phyloP scores from a whole-genome alignment of 2,797 vertebrate species.

The Luscinia luscinia region DNA sequence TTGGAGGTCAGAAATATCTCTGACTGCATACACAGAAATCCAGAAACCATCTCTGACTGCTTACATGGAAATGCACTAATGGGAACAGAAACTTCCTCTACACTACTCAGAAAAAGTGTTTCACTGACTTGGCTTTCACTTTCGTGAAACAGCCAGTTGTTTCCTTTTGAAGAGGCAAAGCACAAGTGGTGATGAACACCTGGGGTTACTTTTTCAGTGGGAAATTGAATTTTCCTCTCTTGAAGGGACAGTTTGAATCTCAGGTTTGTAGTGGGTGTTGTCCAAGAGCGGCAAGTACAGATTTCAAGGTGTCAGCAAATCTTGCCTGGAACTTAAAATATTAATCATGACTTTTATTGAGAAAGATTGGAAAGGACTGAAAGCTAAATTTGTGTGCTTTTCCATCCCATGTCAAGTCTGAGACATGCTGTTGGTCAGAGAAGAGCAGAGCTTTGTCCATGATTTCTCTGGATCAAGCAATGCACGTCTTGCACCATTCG shows the following conservation, averaged over 20 bases:
- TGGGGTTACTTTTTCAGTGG: background rate
- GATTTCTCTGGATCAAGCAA: background rate
- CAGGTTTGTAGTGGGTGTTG: background rate
- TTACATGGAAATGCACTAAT: constrained; percentile 34
- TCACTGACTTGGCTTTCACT: constrained; percentile 47
- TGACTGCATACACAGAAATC: constrained; percentile 21
- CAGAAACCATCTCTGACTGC: background rate
- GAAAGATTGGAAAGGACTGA: background rate
- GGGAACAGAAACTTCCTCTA: constrained; percentile 45
- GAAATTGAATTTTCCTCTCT: constrained; percentile 22
- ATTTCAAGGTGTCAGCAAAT: background rate
- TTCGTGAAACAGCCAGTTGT: background rate
- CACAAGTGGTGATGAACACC: background rate
- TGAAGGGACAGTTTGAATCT: background rate
- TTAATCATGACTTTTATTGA: background rate
- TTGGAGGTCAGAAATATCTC: background rate
- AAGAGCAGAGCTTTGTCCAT: background rate
- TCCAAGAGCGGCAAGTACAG: background rate
- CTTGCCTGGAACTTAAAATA: background rate
- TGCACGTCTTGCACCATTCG: rapidly evolving
- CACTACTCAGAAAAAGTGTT: constrained; percentile 42
- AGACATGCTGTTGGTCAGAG: background rate
- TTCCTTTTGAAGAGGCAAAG: constrained; percentile 17
- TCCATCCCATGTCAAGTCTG: background rate
- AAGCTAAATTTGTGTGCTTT: background rate